Evolutionary conservation across 2,797 vertebrate species (phyloP).

Genomic region (Zenarchopterus dispar): DNA sequence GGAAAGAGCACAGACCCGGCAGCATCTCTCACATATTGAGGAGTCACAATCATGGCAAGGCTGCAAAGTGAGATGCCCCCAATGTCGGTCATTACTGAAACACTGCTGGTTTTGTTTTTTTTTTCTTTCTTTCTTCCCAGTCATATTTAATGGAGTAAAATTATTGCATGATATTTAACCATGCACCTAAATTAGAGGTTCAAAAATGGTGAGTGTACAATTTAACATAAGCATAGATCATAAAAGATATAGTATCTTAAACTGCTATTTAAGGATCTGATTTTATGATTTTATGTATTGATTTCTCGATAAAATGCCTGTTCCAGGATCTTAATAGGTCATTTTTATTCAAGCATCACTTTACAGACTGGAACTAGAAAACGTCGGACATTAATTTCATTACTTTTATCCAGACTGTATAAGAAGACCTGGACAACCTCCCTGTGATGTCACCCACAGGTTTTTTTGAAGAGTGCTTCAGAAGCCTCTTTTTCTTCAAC

Average conservation of each 20-base stretch:
- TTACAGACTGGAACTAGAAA: background rate
- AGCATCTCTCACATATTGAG: slow-evolving; percentile 75
- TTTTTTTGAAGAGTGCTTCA: too few relatives aligned
- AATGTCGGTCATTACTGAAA: slow-evolving; percentile 59
- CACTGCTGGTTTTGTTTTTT: slow-evolving; percentile 9
- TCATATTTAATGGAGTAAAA: slow-evolving; percentile 3
- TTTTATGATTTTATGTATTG: background rate
- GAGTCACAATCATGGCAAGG: slow-evolving; percentile 69
- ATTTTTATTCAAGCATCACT: background rate
- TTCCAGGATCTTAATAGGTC: background rate
- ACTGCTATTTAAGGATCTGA: background rate
- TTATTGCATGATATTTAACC: background rate
- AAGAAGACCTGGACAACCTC: too few relatives aligned
- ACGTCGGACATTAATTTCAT: background rate
- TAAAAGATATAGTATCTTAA: background rate
- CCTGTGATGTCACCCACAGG: too few relatives aligned
- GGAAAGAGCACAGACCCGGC: slow-evolving; percentile 75
- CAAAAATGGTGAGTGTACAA: too few relatives aligned
- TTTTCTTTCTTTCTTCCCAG: background rate
- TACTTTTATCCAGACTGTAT: too few relatives aligned
- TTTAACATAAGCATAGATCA: background rate
- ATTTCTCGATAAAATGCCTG: background rate
- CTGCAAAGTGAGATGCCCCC: slow-evolving; percentile 60
- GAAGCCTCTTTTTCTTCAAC: too few relatives aligned
- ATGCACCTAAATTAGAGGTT: background rate